Base-by-base conservation (phyloP, 2,888 invertebrate species). In the Eupithecia subumbrata region DNA sequence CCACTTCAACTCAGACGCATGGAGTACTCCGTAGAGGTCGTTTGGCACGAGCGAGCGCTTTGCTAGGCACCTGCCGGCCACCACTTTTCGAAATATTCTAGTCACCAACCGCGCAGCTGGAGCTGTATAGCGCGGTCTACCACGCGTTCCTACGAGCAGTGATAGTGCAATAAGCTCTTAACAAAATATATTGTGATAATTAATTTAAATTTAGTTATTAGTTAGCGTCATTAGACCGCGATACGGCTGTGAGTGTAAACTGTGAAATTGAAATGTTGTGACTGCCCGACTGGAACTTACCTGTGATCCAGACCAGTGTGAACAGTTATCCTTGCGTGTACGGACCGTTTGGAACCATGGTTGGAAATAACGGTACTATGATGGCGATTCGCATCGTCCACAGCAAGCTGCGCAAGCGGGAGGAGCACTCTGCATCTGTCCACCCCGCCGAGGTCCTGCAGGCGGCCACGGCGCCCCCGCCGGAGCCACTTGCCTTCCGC, bases 311-410 rank as follows among this genome's bases (percentile, higher is more conserved):
- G 83, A 90, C 94, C 91, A 93, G 93, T 94, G 93, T 89, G 88
- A 90, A 90, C 88, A 89, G 90, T 92, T 91, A 90, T 92, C 92
- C 91, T 93, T 93, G 91, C 90, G 90, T 91, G 81, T 88, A 90
- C 87, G 91, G 87, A 89, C 89, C 90, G 80, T 91, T 92, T 83
- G 85, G 86, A 89, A 96, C 96, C 89, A 97, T 97, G 97, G 97
- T 97, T 93, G 97, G 97, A 93, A 97, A 96, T 95, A 97, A 97
- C 95, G 97, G 97, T 92, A 97, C 97, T 90, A 96, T 97, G 96
- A 97, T 97, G 95, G 97, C 97, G 92, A 97, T 98, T 92, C 97
- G 97, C 95, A 97, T 98, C 96, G 97, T 98, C 95, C 97, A 97
- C 96, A 98, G 97, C 95, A 98, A 98, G 96, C 96, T 98, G 95